Percentiles rank a stretch among this genome's conserved stretches.
These are phyloP conservation scores for Hippolais icterina DNA, from an alignment of 2,113 vertebrate species.

Conservation along the genomic window DNA sequence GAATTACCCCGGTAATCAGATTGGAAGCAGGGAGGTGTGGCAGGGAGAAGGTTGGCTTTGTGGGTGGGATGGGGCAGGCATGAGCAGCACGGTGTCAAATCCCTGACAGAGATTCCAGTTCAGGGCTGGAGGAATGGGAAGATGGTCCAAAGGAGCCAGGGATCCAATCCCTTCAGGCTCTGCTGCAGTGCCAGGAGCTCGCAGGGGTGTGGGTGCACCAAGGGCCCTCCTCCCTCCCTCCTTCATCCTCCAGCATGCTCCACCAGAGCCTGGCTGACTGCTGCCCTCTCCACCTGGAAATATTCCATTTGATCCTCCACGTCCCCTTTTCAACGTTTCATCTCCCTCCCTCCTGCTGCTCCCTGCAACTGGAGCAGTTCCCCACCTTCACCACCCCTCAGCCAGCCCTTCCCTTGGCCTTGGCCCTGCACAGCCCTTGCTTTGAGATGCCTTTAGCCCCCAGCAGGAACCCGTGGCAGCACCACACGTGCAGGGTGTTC, in stretches of 20 bases:
- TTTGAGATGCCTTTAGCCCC: background rate
- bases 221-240: background rate
- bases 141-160: fast-evolving
- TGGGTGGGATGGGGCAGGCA: background rate
- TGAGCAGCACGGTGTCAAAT: fast-evolving
- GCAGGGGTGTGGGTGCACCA: fast-evolving
- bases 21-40: background rate
- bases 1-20: background rate
- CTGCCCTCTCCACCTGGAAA: background rate
- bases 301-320: background rate
- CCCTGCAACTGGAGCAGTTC: background rate
- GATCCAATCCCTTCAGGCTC: fast-evolving
- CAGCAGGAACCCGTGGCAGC: background rate
- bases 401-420: background rate
- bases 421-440: background rate
- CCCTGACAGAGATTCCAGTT: background rate
- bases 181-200: background rate
- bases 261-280: background rate
- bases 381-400: too few relatives aligned
- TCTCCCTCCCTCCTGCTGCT: background rate
- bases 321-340: fast-evolving
- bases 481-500: fast-evolving
- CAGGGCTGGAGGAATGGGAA: background rate
- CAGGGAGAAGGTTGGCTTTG: fast-evolving
- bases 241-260: background rate